Conservation (phyloP, 2,113 vertebrate genomes). For the Tonatia bakeri region DNA sequence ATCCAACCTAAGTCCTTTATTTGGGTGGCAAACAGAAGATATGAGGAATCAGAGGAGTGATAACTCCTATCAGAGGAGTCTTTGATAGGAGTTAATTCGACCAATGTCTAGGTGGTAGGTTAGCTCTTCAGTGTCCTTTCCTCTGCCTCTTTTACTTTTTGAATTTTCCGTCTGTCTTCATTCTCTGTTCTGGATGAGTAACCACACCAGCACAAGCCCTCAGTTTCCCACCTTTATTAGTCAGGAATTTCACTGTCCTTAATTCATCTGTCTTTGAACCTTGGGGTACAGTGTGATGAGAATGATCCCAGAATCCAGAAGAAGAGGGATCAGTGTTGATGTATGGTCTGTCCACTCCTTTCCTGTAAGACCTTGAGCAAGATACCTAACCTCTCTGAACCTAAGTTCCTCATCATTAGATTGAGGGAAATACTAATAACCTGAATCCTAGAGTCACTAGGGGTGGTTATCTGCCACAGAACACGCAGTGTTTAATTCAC, state of each 20-base stretch:
- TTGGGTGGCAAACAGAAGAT: background rate
- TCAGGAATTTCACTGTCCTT: background rate
- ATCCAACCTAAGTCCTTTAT: background rate
- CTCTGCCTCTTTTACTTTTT: background rate
- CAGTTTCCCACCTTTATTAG: background rate
- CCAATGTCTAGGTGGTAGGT: background rate
- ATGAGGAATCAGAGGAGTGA: background rate
- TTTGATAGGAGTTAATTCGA: background rate
- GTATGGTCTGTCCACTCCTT: background rate
- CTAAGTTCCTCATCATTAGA: background rate
- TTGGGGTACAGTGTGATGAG: background rate
- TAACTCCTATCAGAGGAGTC: too few relatives aligned
- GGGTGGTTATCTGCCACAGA: background rate
- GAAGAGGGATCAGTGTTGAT: background rate
- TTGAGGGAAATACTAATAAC: background rate
- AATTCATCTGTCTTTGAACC: background rate
- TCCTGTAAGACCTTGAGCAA: background rate
- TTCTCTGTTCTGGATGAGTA: background rate
- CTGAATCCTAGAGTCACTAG: background rate
- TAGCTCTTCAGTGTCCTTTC: background rate
- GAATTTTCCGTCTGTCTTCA: background rate
- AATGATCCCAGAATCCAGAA: background rate
- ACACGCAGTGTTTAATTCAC: background rate
- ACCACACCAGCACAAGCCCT: background rate
- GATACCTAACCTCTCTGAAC: background rate